These are phyloP conservation scores for Drosophila peninsularis DNA, from an alignment of 2,888 invertebrate species.

Conservation along the genomic window DNA sequence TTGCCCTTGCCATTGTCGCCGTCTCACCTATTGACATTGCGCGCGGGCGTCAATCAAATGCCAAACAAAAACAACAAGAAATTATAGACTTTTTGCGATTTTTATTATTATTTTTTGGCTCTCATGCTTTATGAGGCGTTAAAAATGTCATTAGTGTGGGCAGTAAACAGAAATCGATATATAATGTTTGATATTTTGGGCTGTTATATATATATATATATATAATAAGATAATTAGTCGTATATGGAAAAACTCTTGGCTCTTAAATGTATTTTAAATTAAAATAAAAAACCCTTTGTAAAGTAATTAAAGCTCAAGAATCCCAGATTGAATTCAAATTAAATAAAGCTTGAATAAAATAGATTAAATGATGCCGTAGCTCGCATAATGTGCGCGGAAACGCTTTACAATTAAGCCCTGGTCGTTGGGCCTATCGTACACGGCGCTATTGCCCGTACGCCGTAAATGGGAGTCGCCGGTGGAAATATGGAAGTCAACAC, in stretches of 20 bases:
- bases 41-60: constrained; percentile 32
- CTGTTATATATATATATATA: not conserved
- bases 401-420: constrained; percentile 35
- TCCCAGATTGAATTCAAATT: constrained; percentile 40
- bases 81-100: constrained; percentile 26
- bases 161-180: constrained; percentile 35
- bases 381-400: constrained; percentile 29
- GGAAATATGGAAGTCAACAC: constrained; percentile 51
- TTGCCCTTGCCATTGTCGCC: constrained; percentile 31
- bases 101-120: constrained; percentile 14
- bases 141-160: constrained; percentile 60
- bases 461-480: not conserved
- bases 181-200: constrained; percentile 23
- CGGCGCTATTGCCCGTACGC: constrained; percentile 24
- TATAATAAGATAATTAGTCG: not conserved
- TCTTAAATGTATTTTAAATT: not conserved
- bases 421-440: constrained; percentile 18
- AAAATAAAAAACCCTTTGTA: not conserved
- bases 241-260: no score
- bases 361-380: constrained; percentile 55
- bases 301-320: not conserved
- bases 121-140: constrained; percentile 62
- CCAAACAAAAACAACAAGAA: constrained; percentile 11
- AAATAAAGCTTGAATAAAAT: constrained; percentile 64
- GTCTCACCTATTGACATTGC: constrained; percentile 47